phyloP scores from a whole-genome alignment of 1,140 invertebrate genomes.

The Lithobius niger region DNA sequence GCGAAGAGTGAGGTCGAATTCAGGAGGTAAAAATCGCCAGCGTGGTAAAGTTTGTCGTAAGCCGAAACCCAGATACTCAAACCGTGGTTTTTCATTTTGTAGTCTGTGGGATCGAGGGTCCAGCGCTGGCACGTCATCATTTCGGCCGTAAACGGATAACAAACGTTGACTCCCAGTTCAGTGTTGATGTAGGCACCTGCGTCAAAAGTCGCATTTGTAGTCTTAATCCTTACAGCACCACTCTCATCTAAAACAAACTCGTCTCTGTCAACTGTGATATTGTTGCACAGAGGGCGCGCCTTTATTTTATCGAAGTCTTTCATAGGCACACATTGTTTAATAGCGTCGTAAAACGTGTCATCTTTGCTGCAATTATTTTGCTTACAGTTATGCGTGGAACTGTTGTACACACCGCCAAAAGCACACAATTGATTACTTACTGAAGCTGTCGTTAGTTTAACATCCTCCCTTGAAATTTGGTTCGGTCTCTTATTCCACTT shows the following conservation, averaged over 20 bases:
- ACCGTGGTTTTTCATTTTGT: background rate
- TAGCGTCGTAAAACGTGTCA: no score
- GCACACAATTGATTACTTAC: no score
- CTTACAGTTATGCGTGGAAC: no score
- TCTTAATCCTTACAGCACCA: background rate
- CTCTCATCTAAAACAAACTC: background rate
- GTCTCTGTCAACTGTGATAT: background rate
- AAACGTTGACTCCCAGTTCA: no score
- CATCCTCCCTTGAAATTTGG: no score
- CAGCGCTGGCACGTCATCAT: background rate
- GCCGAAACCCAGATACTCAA: background rate
- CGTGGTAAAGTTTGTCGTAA: background rate
- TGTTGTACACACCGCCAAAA: no score
- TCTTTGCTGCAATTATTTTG: no score
- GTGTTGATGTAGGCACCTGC: background rate
- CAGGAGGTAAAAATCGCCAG: background rate
- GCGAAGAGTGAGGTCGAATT: background rate
- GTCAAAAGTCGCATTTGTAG: background rate
- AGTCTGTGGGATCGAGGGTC: background rate
- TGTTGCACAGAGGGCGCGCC: background rate
- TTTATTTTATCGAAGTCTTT: no score
- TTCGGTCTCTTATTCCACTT: no score
- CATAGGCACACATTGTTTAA: no score
- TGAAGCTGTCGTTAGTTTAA: no score
- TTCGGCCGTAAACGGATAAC: background rate